A percentile compares a stretch with the other conserved stretches of the same genome.
Conservation (phyloP, 1,140 invertebrate species). For the Chironomus striatipennis region DNA sequence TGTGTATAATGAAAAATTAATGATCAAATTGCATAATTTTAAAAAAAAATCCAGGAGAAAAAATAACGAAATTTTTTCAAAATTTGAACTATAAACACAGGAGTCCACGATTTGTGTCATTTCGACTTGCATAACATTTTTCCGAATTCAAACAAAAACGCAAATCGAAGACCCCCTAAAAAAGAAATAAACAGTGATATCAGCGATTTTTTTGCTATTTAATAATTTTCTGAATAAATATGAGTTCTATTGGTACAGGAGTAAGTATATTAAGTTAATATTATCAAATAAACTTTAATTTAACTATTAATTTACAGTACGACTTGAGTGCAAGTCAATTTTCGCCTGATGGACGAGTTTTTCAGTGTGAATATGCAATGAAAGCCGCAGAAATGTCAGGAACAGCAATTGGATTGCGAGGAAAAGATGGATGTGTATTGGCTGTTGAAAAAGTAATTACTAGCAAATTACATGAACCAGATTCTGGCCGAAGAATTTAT, state of each 20-base stretch:
- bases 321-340: slow-evolving; percentile 99
- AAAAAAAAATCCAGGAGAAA: too few species aligned
- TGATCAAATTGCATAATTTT: too few species aligned
- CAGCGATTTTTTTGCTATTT: too few species aligned
- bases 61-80: too few species aligned
- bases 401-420: slow-evolving; percentile 87
- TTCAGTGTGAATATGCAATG: slow-evolving; percentile 99
- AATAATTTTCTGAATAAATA: slow-evolving; percentile 38
- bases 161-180: background rate
- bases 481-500: slow-evolving; percentile 90
- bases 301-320: slow-evolving; percentile 59
- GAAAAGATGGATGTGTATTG: slow-evolving; percentile 94
- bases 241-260: slow-evolving; percentile 95
- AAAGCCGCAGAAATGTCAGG: slow-evolving; percentile 99
- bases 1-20: too few species aligned
- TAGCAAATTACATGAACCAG: slow-evolving; percentile 93
- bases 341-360: slow-evolving; percentile 96
- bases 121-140: too few species aligned
- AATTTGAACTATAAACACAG: too few species aligned
- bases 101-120: too few species aligned
- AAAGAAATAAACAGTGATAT: too few species aligned
- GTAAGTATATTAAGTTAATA: slow-evolving; percentile 50
- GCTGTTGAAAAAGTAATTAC: slow-evolving; percentile 96
- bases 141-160: background rate
- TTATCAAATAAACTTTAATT: slow-evolving; percentile 25